Percentiles rank a stretch among this genome's conserved stretches.
phyloP scores from a whole-genome alignment of 1,140 invertebrate species.

The Melitaea cinxia region DNA sequence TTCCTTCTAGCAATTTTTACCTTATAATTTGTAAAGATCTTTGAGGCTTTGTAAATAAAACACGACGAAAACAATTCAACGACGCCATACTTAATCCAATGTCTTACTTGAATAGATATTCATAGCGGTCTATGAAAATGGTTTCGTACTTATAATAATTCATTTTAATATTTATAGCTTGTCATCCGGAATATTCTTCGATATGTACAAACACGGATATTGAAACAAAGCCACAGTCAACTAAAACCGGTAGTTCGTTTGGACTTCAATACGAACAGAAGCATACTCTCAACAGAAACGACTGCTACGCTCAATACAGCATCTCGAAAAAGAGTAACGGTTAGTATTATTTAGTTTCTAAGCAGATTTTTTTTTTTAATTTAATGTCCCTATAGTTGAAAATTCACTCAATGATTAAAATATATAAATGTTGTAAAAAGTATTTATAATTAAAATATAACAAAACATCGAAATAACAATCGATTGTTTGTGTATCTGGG shows the following conservation, averaged over 20 bases:
- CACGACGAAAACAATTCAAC: too few relatives aligned
- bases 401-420: not conserved
- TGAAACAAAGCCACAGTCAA: constrained; percentile 6
- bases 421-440: not conserved
- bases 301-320: constrained; percentile 24
- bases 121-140: too few relatives aligned
- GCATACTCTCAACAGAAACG: not conserved
- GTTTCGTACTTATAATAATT: too few relatives aligned
- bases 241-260: constrained; percentile 4
- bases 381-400: not conserved
- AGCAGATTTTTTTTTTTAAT: not conserved
- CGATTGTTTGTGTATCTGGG: too few relatives aligned
- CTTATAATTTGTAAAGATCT: too few relatives aligned
- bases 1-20: too few relatives aligned
- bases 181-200: constrained; percentile 20
- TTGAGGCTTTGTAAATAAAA: too few relatives aligned
- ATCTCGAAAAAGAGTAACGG: constrained; percentile 7
- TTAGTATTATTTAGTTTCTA: not conserved
- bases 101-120: too few relatives aligned
- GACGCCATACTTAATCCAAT: too few relatives aligned
- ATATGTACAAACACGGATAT: constrained; percentile 22
- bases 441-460: too few relatives aligned
- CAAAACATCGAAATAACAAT: too few relatives aligned
- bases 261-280: not conserved
- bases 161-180: constrained; percentile 18